Base-by-base conservation (phyloP, 2,888 invertebrate genomes). In the Dione vanillae region DNA sequence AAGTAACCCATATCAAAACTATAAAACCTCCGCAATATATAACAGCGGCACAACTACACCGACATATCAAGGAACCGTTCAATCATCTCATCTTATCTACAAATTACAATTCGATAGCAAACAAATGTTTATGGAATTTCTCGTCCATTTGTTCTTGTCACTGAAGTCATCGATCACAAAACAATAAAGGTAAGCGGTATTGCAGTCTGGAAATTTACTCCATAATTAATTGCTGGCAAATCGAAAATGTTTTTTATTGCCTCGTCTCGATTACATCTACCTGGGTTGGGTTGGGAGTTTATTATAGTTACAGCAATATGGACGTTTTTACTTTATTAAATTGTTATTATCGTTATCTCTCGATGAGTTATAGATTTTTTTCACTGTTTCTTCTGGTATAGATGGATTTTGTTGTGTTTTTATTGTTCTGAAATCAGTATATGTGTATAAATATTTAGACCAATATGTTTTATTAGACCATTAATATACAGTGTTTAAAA, bases 121-220 rank as follows among this genome's bases (percentile, higher is more conserved):
- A 73, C 73, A 74, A 73, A 70, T 70, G 75, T 65, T 69, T 64
- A 64, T 64, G 66, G 75, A 73, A 73, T 74, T 68, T 62, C 58
- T 47, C 61, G 67, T 67, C 76, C 75, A 77, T 77, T 77, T 76
- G 75, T 77, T 74, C 65, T 65, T 75, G 77, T 76, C 77, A 73
- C 45, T 69, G 68, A 49, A 65, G 45, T 56, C 73, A 77, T 77
- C 77, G 72, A 77, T 77, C 77, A 78, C 74, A 73, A 76, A 78
- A 77, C 74, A 78, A 77, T 78, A 77, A 72, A 74, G 73, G 73
- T 76, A 71, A 75, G 72, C 74, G 67, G 61, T 64, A 62, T 73
- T 73, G 69, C 74, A 72, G 65, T 51, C 67, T 66, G 67, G 67
- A 70, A 73, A 73, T 70, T 75, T 54, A 75, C 71, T 74, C 69